These are phyloP conservation scores for Galagoides demidoff DNA, from an alignment of 2,797 vertebrate species.

Conservation along the genomic window DNA sequence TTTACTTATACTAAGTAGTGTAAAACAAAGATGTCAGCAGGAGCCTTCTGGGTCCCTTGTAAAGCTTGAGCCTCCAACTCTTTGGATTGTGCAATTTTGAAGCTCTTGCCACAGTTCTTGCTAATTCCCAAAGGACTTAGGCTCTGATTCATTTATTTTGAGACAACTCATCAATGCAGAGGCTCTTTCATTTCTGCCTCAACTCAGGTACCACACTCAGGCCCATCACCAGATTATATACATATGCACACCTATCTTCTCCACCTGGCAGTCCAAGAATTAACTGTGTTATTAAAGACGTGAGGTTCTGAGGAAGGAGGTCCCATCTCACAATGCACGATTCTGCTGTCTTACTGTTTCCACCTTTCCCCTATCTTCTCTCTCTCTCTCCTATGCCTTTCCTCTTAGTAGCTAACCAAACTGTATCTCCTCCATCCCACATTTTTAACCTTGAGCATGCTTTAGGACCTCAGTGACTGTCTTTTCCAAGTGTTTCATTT, in stretches of 20 bases:
- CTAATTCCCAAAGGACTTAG: background rate
- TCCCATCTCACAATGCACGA: background rate
- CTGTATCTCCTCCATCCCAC: background rate
- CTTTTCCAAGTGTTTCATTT: slow-evolving; percentile 48
- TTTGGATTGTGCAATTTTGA: background rate
- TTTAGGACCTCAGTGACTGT: slow-evolving; percentile 19
- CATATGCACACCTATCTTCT: background rate
- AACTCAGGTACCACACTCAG: background rate
- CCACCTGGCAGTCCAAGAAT: slow-evolving; percentile 14
- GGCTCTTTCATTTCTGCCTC: background rate
- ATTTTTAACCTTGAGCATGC: slow-evolving; percentile 12
- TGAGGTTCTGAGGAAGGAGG: background rate
- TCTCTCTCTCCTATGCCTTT: background rate
- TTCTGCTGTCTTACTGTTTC: background rate
- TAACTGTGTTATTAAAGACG: background rate
- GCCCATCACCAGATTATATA: background rate
- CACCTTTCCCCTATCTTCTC: background rate
- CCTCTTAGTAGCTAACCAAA: slow-evolving; percentile 4
- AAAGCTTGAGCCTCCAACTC: background rate
- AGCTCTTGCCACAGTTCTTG: background rate
- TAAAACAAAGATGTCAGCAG: slow-evolving; percentile 37
- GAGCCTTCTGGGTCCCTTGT: background rate
- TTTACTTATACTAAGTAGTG: slow-evolving; percentile 9
- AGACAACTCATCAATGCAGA: slow-evolving; percentile 10
- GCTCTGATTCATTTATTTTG: slow-evolving; percentile 44